Evolutionary conservation across 2,113 vertebrate genomes (phyloP).

Genomic region (Tachysurus fulvidraco): DNA sequence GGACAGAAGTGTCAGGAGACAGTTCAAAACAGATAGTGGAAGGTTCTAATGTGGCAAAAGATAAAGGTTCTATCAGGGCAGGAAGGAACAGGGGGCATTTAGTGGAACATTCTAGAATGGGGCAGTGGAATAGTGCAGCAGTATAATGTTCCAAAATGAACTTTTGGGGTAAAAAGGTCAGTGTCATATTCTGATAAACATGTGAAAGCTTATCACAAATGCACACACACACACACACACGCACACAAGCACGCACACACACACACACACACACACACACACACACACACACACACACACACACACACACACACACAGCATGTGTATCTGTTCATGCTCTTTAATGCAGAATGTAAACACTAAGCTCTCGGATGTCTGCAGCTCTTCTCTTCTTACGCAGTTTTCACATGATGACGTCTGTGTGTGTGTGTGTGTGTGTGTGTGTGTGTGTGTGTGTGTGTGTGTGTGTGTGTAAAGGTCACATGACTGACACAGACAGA

Average conservation of each 20-base stretch:
- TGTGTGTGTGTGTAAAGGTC: constrained; percentile 52
- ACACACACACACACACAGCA: constrained; percentile 14
- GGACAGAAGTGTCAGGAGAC: background rate
- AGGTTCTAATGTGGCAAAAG: background rate
- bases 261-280: constrained; percentile 11
- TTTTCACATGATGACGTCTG: constrained; percentile 30
- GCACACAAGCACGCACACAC: constrained; percentile 27
- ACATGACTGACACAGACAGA: constrained; percentile 55
- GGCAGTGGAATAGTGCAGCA: background rate
- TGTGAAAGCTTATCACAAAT: background rate
- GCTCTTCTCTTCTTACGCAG: constrained; percentile 28
- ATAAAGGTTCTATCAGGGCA: background rate
- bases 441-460: constrained; percentile 48
- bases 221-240: constrained; percentile 8
- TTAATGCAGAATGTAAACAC: constrained; percentile 17
- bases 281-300: constrained; percentile 38
- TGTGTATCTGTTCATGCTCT: constrained; percentile 26
- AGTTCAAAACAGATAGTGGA: background rate
- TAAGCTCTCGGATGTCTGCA: background rate
- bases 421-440: constrained; percentile 24
- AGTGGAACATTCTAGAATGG: background rate
- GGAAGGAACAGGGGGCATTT: background rate
- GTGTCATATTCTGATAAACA: background rate
- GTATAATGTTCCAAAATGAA: background rate
- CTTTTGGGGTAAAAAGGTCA: background rate